phyloP scores from a whole-genome alignment of 1,140 invertebrate species.

The Coptotermes formosanus region DNA sequence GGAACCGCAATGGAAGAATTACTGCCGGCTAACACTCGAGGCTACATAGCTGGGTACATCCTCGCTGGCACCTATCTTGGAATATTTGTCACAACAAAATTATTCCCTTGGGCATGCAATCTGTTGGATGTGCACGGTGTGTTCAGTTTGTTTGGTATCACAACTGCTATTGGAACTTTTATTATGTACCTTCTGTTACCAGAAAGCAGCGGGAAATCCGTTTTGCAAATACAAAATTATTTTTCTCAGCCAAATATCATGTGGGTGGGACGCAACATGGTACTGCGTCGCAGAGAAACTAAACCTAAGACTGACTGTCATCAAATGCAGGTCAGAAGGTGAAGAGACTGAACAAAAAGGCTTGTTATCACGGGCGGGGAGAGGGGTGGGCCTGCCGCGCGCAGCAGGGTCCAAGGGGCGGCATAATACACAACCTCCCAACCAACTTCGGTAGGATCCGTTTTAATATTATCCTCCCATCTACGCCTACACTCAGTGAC shows the following conservation, averaged over 20 bases:
- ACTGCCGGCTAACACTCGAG: conserved; percentile 63
- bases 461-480: no score
- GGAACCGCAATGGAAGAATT: conserved; percentile 70
- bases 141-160: conserved; percentile 68
- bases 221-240: conserved; percentile 79
- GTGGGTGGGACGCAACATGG: conserved; percentile 50
- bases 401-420: no score
- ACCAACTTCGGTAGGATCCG: no score
- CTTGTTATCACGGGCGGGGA: no score
- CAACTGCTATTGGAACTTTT: conserved; percentile 54
- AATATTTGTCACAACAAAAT: conserved; percentile 70
- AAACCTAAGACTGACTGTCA: background rate
- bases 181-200: conserved; percentile 73
- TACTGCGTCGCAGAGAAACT: background rate
- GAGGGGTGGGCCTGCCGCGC: no score
- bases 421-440: no score
- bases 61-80: conserved; percentile 66
- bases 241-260: conserved; percentile 65
- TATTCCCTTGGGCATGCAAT: conserved; percentile 61
- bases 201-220: conserved; percentile 75
- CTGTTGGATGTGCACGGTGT: conserved; percentile 60
- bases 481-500: no score
- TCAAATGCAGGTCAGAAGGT: background rate
- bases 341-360: background rate
- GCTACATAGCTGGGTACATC: conserved; percentile 64